A percentile compares a stretch with the other conserved stretches of the same genome.
Evolutionary conservation across 2,797 vertebrate species (phyloP).

Genomic region (Molossus molossus): DNA sequence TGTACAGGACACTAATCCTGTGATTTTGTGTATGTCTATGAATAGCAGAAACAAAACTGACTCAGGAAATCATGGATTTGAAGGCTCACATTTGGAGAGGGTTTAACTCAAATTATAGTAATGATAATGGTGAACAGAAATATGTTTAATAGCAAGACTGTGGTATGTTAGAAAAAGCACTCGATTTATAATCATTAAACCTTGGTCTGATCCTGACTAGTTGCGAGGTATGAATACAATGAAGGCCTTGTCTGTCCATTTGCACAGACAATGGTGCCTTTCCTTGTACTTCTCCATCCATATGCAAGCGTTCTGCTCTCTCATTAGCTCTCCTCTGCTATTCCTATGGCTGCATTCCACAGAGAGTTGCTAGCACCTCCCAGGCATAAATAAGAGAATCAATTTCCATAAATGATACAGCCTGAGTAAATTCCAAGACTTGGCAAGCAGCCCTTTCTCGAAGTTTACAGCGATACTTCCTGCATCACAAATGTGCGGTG

Average conservation of each 20-base stretch:
- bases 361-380: slow-evolving; percentile 44
- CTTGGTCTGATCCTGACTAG: background rate
- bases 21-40: background rate
- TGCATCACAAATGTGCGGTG: slow-evolving; percentile 60
- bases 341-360: slow-evolving; percentile 33
- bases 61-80: background rate
- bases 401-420: slow-evolving; percentile 78
- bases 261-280: slow-evolving; percentile 21
- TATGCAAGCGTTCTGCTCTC: slow-evolving; percentile 62
- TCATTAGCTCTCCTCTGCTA: slow-evolving; percentile 28
- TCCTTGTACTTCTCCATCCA: slow-evolving; percentile 22
- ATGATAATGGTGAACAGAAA: background rate
- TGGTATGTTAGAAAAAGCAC: background rate
- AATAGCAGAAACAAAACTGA: background rate
- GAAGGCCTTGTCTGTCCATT: background rate
- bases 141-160: background rate
- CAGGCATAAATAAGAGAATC: slow-evolving; percentile 73
- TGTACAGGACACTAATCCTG: background rate
- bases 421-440: slow-evolving; percentile 60
- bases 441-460: slow-evolving; percentile 69
- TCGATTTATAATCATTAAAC: background rate
- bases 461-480: slow-evolving; percentile 48
- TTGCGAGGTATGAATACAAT: background rate
- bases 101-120: background rate
- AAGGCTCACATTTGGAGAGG: background rate